Percentiles rank a stretch among this genome's conserved stretches.
Conservation (phyloP, 2,888 invertebrate genomes). For the Chymomyza fuscimana region DNA sequence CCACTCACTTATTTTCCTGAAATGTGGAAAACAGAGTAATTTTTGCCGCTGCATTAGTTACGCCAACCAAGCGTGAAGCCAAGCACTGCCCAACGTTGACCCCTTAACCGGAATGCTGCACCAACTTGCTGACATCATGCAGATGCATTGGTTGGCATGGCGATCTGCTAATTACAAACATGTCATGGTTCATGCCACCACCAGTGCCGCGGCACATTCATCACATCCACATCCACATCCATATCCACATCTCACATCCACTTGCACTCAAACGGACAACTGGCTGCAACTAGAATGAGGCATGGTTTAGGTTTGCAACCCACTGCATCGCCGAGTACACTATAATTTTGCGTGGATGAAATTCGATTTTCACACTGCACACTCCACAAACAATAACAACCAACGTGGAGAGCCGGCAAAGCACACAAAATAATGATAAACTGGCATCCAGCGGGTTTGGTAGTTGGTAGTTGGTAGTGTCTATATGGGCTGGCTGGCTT, state of each 20-base stretch:
- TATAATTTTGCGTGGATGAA: constrained; percentile 30
- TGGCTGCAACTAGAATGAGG: not conserved
- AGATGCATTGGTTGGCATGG: constrained; percentile 29
- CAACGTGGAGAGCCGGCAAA: not conserved
- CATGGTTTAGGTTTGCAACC: not conserved
- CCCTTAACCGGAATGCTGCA: not conserved
- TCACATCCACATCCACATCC: constrained; percentile 15
- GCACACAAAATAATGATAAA: not conserved
- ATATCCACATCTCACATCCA: not conserved
- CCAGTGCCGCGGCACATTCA: constrained; percentile 4
- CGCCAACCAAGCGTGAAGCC: not conserved
- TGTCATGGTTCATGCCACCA: constrained; percentile 46
- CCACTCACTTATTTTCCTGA: constrained; percentile 24
- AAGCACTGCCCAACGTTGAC: not conserved
- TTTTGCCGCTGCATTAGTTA: constrained; percentile 11
- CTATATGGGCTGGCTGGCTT: not conserved
- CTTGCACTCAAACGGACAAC: not conserved
- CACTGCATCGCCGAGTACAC: not conserved
- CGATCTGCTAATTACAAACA: constrained; percentile 65
- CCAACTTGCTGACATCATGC: constrained; percentile 21
- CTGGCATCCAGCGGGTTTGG: not conserved
- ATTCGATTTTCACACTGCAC: constrained; percentile 56
- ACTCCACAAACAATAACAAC: not conserved
- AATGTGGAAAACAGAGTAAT: constrained; percentile 26
- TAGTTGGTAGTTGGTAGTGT: constrained; percentile 9